These are phyloP conservation scores for Platysteira castanea DNA, from an alignment of 2,113 vertebrate species.

Conservation along the genomic window DNA sequence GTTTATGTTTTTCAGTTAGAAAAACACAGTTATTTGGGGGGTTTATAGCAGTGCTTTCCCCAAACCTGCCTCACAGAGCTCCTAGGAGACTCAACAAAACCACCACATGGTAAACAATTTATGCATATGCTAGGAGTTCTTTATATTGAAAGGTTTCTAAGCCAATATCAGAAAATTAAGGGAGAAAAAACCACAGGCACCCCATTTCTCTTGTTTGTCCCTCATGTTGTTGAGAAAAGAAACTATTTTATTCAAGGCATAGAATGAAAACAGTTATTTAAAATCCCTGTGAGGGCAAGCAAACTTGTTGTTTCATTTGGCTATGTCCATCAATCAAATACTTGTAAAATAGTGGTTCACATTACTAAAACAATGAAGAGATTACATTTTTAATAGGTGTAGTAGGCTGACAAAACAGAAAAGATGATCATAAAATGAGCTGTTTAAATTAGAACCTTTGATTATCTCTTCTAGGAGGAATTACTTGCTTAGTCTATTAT, in stretches of 20 bases:
- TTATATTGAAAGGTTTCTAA: neutral
- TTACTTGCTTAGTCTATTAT: neutral
- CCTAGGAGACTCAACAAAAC: neutral
- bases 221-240: neutral
- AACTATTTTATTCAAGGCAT: neutral
- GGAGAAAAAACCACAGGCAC: neutral
- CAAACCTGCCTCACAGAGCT: neutral
- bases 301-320: neutral
- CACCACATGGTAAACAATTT: neutral
- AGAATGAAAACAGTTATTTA: neutral
- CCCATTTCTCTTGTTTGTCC: neutral
- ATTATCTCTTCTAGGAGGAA: constrained; percentile 29
- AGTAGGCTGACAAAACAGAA: constrained; percentile 7
- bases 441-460: constrained; percentile 30
- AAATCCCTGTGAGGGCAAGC: neutral
- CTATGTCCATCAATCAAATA: neutral
- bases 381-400: constrained; percentile 22
- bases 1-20: neutral
- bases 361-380: constrained; percentile 36
- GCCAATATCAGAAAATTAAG: neutral
- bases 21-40: neutral
- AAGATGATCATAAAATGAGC: neutral
- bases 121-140: neutral
- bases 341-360: neutral
- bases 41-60: neutral